Base-by-base conservation (phyloP, 2,888 invertebrate species). In the Bimastos eiseni region DNA sequence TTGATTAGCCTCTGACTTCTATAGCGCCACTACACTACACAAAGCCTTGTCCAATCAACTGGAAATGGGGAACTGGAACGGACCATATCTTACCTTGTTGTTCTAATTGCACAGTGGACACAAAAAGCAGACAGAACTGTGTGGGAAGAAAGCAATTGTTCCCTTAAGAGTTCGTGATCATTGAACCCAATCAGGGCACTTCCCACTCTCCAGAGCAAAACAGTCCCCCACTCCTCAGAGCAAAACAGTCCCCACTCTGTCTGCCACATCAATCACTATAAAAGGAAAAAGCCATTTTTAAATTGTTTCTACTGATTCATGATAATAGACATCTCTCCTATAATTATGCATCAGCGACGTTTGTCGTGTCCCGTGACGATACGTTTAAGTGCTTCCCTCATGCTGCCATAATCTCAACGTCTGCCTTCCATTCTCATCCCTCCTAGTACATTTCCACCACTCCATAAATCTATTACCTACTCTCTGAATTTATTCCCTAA, bases 201-300 rank as follows among this genome's bases (percentile, higher is more conserved):
- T n/a, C n/a, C n/a, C 70, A 70, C n/a, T 70, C 70, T n/a, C 70
- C 70, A n/a, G 70, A 70, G 70, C n/a, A 70, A 30, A 70, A 70
- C 8, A 70, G 13, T 70, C n/a, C 70, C 70, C 70, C 70, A 70
- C n/a, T 70, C 70, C 70, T n/a, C 70, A n/a, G 70, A 70, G 70
- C n/a, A 70, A 30, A 70, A 70, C 8, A 70, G 13, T 70, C n/a
- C 70, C 70, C 70, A n/a, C 70, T 8, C 70, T 70, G 13, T 70
- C 70, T 70, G 30, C 30, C 70, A n/a, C n/a, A n/a, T 70, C 30
- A 70, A 70, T 70, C 70, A 70, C n/a, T n/a, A 70, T 70, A 70
- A 70, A 70, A 70, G 70, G 70, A 70, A 70, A 70, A 70, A 70
- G 70, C 70, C n/a, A 70, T 70, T 70, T 70, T 70, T 70, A 70